Evolutionary conservation across 1,140 invertebrate genomes (phyloP), one percentile per base, ranked within the genome.

Genomic region (Theocolax elegans): DNA sequence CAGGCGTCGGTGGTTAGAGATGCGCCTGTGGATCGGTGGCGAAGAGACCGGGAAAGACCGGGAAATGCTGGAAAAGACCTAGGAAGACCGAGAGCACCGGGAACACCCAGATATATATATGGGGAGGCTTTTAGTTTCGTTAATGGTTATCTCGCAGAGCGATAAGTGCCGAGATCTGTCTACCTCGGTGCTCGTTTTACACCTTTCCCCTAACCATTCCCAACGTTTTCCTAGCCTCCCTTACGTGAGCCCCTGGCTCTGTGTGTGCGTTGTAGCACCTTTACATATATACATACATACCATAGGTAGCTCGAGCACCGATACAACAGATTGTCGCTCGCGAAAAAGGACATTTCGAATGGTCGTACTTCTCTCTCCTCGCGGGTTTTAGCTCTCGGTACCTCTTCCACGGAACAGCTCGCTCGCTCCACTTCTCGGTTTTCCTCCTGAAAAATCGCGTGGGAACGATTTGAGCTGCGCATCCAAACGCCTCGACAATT

Each of bases 91-190:
- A 9, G 6, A 12, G 25, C 13, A 21, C 0, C 29, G 44, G 60
- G 21, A 42, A 29, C n/a, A 72, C 70, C 67, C 48, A 1, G 23
- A 59, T 77, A 83, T 80, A 83, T 84, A 82, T 84, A 82, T 83
- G 81, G 81, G 78, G 80, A 83, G 81, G 82, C 82, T 84, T 84
- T 84, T 84, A 84, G 82, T 83, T 84, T 82, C 81, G 82, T 84
- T 84, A 84, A 84, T 84, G 82, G 82, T 76, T 84, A 84, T 83
- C 81, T 83, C 81, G 82, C 80, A 79, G 82, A 81, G 80, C 82
- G 82, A 84, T 84, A 84, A 84, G 81, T 84, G 82, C 82, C 80
- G 81, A 84, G 82, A 84, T 83, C 81, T 83, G 81, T 84, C 81
- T 84, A 80, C 77, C 81, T 79, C 76, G 63, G 13, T 49, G 77